A percentile compares a stretch with the other conserved stretches of the same genome.
These are phyloP conservation scores for Schrankia costaestrigalis DNA, from an alignment of 2,888 invertebrate species.

Conservation along the genomic window DNA sequence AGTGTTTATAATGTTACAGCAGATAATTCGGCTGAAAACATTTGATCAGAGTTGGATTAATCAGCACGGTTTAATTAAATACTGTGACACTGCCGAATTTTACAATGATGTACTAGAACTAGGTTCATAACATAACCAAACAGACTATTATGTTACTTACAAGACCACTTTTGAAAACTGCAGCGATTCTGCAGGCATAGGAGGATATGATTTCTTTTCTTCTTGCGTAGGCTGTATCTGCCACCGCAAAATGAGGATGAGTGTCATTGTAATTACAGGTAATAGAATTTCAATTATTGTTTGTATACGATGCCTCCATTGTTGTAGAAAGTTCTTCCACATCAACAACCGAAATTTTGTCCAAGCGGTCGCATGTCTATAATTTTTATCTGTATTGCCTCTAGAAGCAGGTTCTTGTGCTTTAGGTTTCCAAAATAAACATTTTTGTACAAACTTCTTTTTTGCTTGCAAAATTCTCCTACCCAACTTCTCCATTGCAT, in stretches of 20 bases:
- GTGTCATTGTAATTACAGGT: constrained; percentile 83
- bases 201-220: constrained; percentile 38
- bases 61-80: no score
- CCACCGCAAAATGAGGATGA: constrained; percentile 86
- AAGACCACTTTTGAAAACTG: constrained; percentile 39
- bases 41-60: no score
- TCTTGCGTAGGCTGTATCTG: constrained; percentile 79
- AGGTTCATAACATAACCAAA: no score
- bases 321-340: constrained; percentile 92
- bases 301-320: constrained; percentile 85
- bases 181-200: constrained; percentile 51
- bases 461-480: no score
- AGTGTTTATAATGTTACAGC: background rate
- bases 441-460: no score
- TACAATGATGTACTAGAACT: background rate
- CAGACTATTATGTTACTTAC: constrained; percentile 53
- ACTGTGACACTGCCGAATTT: background rate
- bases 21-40: background rate
- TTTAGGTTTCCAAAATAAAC: no score
- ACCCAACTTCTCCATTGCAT: no score
- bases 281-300: constrained; percentile 84
- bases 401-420: no score
- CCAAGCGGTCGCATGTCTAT: no score
- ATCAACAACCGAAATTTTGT: constrained; percentile 85
- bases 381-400: no score